Conservation (phyloP, 1,140 invertebrate species). For the Aricia agestis region DNA sequence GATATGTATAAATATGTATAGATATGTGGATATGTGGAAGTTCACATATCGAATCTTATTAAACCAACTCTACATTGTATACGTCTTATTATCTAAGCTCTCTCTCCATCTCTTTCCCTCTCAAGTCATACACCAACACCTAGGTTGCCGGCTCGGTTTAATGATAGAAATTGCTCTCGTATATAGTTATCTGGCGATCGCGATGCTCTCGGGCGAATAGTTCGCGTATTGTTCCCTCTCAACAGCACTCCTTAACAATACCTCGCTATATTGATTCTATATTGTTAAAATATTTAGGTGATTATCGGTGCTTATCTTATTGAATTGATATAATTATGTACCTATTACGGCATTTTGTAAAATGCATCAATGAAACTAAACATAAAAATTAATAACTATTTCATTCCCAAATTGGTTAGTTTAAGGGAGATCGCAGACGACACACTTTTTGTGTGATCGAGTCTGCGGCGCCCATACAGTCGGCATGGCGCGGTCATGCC, state of each 20-base stretch:
- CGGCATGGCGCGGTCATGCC: no score
- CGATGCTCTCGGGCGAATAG: conserved; percentile 27
- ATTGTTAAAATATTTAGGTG: conserved; percentile 25
- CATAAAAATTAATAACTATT: no score
- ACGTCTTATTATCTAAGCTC: not conserved
- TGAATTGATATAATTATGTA: not conserved
- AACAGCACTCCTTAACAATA: conserved; percentile 31
- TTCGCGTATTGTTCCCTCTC: conserved; percentile 29
- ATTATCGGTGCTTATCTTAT: not conserved
- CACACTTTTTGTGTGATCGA: no score
- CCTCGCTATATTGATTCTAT: conserved; percentile 30
- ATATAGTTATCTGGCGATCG: conserved; percentile 26
- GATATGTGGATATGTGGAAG: no score
- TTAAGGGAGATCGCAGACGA: no score
- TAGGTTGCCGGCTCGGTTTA: conserved; percentile 19
- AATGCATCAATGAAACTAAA: no score
- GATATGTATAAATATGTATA: no score
- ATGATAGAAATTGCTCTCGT: conserved; percentile 26
- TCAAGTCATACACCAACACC: not conserved
- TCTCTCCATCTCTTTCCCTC: not conserved
- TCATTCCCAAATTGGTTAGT: no score
- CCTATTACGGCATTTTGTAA: no score
- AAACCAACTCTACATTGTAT: not conserved
- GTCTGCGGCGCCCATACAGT: no score
- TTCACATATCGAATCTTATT: not conserved